Evolutionary conservation across 1,140 invertebrate genomes (phyloP), one percentile per base, ranked within the genome.

Genomic region (Stegodyphus mimosarum): DNA sequence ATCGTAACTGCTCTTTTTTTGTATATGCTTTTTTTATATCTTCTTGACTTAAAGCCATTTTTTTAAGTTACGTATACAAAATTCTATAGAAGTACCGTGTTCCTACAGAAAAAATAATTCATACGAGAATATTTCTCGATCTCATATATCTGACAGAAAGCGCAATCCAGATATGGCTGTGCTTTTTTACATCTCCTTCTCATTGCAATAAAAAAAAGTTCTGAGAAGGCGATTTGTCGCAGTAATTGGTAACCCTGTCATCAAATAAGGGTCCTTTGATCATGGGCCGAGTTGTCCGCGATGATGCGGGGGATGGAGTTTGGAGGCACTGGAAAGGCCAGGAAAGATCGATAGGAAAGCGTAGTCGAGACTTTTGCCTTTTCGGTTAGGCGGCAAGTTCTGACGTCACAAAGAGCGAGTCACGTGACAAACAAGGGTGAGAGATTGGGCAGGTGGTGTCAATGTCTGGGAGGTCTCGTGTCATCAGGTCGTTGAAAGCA

Each of bases 401-500:
- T 80, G 77, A 80, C 77, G 77, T 80, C 77, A 80, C 77, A 80
- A 80, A 80, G 67, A 51, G 52, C n/a, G 66, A 71, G 77, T 80
- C 77, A 80, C 67, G 77, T 80, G 77, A 71, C 67, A 70, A 55
- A 60, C n/a, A 52, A 64, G 67, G 77, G 77, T 70, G 77, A 80
- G 77, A 80, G 67, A 71, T 70, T 70, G 77, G 77, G 77, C 77
- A 70, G 67, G 77, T 80, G 77, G 77, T 80, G 77, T 80, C 77
- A 80, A 71, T 80, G 67, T 80, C 77, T 70, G n/a, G 15, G 67
- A 80, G 77, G 77, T 80, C 77, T 80, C 77, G 67, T 80, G 77
- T 80, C 77, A 80, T 80, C 77, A 71, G 77, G 77, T 80, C 77
- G 55, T 80, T 80, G 67, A 71, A 80, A 80, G 77, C 66, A 70